Percentiles rank a stretch among this genome's conserved stretches.
Conservation (phyloP, 2,113 vertebrate species). For the Phrynosoma blainvillii region DNA sequence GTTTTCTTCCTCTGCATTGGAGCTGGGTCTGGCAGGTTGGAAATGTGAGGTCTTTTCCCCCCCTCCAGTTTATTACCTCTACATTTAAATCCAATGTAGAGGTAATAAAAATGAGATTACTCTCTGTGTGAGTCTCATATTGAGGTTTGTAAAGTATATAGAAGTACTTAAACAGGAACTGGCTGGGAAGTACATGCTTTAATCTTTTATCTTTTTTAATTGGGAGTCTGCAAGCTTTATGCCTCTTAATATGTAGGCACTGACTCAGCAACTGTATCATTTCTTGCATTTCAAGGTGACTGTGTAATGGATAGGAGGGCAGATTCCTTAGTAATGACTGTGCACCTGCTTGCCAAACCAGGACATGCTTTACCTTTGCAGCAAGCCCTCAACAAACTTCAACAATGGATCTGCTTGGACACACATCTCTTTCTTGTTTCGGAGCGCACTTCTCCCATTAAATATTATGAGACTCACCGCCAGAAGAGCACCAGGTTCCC, state of each 20-base stretch:
- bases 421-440: conserved; percentile 89
- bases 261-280: not conserved
- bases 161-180: not conserved
- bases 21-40: not conserved
- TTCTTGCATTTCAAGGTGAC: conserved; percentile 46
- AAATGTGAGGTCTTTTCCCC: rapidly evolving
- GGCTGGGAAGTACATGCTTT: not conserved
- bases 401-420: conserved; percentile 84
- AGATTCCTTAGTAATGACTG: conserved; percentile 77
- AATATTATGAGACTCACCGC: conserved; percentile 49
- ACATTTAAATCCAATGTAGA: rapidly evolving
- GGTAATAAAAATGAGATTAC: rapidly evolving
- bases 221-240: not conserved
- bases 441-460: conserved; percentile 77
- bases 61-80: not conserved
- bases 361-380: conserved; percentile 85
- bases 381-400: conserved; percentile 84
- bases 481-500: conserved; percentile 79
- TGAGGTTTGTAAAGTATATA: not conserved
- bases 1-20: not conserved
- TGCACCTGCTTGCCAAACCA: conserved; percentile 86
- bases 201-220: rapidly evolving
- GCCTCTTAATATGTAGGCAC: not conserved
- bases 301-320: conserved; percentile 65
- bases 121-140: not conserved